Conservation (phyloP, 2,888 invertebrate genomes). For the Tenthredo distinguenda region DNA sequence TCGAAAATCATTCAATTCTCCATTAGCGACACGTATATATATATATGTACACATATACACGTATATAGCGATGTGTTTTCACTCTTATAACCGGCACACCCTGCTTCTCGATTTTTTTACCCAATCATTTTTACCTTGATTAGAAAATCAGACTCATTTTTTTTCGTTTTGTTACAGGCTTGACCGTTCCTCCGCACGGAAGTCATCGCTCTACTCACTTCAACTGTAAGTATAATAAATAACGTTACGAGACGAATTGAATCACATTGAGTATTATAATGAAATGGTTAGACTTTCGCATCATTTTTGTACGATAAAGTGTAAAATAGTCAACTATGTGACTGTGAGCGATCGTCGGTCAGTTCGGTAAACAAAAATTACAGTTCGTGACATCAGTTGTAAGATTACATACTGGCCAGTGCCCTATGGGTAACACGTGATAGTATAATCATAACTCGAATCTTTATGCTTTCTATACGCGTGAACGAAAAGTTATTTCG, state of each 20-base stretch:
- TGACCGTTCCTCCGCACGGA: neutral
- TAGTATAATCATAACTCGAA: constrained; percentile 25
- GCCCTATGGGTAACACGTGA: neutral
- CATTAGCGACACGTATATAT: constrained; percentile 25
- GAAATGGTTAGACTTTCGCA: neutral
- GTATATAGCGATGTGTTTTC: neutral
- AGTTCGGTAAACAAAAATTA: constrained; percentile 5
- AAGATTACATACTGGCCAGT: neutral
- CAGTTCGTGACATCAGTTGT: constrained; percentile 40
- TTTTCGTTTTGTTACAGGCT: constrained; percentile 4
- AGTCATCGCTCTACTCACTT: constrained; percentile 12
- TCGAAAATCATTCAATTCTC: constrained; percentile 47
- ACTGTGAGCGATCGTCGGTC: neutral
- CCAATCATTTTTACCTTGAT: neutral
- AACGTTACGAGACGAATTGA: neutral
- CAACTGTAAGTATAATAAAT: neutral
- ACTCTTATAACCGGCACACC: neutral
- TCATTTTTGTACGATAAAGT: neutral
- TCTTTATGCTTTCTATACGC: constrained; percentile 33
- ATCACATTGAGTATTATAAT: neutral
- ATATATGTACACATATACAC: neutral
- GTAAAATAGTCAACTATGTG: neutral
- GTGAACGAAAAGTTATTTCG: constrained; percentile 37
- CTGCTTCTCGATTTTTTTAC: neutral
- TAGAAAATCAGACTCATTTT: neutral